A percentile compares a stretch with the other conserved stretches of the same genome.
Evolutionary conservation across 2,888 invertebrate genomes (phyloP).

Genomic region (Mesoligia furuncula): DNA sequence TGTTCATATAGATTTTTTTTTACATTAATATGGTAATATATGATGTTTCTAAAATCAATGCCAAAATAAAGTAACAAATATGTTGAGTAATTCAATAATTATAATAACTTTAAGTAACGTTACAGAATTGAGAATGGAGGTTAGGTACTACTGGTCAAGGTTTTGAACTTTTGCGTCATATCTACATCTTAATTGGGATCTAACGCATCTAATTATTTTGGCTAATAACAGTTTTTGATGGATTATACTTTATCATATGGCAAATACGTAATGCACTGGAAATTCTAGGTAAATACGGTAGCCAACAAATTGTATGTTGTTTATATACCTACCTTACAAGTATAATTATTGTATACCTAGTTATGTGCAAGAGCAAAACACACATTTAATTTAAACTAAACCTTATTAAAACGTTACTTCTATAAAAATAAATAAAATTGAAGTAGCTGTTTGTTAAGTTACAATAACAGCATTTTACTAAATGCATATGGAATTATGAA

Average conservation of each 20-base stretch:
- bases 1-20: conserved; percentile 18
- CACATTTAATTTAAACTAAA: too few species aligned
- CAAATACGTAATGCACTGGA: not conserved
- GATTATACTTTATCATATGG: not conserved
- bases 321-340: not conserved
- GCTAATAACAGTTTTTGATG: not conserved
- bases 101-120: conserved; percentile 8
- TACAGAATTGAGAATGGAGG: conserved; percentile 32
- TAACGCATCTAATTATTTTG: not conserved
- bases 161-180: conserved; percentile 34
- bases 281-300: not conserved
- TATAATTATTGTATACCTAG: not conserved
- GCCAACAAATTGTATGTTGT: not conserved
- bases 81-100: conserved; percentile 39
- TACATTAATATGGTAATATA: not conserved
- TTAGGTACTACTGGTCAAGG: conserved; percentile 33
- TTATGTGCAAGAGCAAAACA: too few species aligned
- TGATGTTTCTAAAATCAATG: conserved; percentile 35
- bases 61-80: conserved; percentile 21
- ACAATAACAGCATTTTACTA: too few species aligned
- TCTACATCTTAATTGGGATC: not conserved
- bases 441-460: too few species aligned
- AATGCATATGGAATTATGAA: too few species aligned
- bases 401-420: too few species aligned
- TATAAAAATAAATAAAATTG: too few species aligned